Conservation (phyloP, 2,113 vertebrate genomes). For the Tachysurus fulvidraco region DNA sequence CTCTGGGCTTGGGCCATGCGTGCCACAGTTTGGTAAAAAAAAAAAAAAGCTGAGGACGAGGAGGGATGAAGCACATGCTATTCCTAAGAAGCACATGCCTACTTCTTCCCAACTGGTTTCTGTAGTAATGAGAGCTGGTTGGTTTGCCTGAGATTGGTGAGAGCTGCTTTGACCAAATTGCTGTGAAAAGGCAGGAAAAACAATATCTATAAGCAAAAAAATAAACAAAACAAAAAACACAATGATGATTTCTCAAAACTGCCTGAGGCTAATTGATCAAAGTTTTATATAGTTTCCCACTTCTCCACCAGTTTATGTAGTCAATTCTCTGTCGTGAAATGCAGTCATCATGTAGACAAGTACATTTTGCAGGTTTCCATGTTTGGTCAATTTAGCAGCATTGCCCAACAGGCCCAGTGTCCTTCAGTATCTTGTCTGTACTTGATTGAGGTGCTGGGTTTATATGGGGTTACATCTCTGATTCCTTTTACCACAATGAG, state of each 20-base stretch:
- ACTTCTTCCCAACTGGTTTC: no score
- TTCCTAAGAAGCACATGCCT: neutral
- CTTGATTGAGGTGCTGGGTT: constrained; percentile 13
- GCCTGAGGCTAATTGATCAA: neutral
- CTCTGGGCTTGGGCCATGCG: no score
- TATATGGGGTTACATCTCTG: neutral
- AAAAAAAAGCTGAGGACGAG: neutral
- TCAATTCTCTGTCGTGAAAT: neutral
- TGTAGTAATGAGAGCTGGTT: neutral
- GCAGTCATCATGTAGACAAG: neutral
- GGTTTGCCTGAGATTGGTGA: neutral
- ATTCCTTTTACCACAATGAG: neutral
- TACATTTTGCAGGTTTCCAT: neutral
- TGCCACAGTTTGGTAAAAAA: neutral
- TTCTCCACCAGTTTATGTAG: neutral
- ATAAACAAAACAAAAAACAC: neutral
- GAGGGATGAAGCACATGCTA: neutral
- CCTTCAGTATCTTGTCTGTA: neutral
- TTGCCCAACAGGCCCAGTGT: neutral
- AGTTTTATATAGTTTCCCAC: neutral
- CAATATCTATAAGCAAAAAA: neutral
- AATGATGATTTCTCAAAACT: neutral
- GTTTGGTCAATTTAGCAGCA: neutral
- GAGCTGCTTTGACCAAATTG: neutral
- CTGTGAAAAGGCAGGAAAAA: neutral